Evolutionary conservation across 2,888 invertebrate genomes (phyloP).

Genomic region (Drosophila kambysellisi): DNA sequence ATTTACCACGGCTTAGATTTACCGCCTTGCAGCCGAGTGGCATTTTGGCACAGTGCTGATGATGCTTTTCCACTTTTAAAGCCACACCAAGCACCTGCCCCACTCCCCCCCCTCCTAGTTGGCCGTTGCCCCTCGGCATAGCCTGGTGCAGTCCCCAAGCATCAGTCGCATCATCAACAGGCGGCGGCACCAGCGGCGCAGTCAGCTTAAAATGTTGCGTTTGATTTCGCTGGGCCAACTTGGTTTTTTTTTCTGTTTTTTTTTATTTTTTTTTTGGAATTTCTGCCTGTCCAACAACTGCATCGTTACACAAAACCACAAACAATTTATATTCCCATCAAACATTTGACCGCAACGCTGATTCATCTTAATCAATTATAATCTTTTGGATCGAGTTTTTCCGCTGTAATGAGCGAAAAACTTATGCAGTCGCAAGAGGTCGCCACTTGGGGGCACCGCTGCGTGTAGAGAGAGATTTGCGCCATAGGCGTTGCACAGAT

Average conservation of each 20-base stretch:
- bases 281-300: constrained; percentile 49
- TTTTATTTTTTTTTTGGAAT: constrained; percentile 33
- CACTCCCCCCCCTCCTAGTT: background rate
- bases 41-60: constrained; percentile 79
- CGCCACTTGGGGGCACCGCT: constrained; percentile 68
- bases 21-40: constrained; percentile 75
- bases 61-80: constrained; percentile 66
- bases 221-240: constrained; percentile 73
- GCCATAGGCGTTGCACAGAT: constrained; percentile 75
- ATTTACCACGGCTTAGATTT: constrained; percentile 81
- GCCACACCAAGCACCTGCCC: constrained; percentile 21
- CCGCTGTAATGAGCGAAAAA: constrained; percentile 79
- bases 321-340: constrained; percentile 85
- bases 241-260: constrained; percentile 24
- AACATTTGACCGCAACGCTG: constrained; percentile 85
- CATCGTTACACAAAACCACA: constrained; percentile 83
- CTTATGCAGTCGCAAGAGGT: constrained; percentile 67
- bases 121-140: background rate
- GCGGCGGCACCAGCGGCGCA: constrained; percentile 62
- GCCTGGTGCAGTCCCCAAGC: constrained; percentile 25
- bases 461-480: constrained; percentile 77
- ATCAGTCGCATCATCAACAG: constrained; percentile 44
- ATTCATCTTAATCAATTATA: constrained; percentile 85
- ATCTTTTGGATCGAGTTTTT: constrained; percentile 82
- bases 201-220: constrained; percentile 70